A percentile compares a stretch with the other conserved stretches of the same genome.
Evolutionary conservation across 1,140 invertebrate genomes (phyloP).

Genomic region (Patella vulgata): DNA sequence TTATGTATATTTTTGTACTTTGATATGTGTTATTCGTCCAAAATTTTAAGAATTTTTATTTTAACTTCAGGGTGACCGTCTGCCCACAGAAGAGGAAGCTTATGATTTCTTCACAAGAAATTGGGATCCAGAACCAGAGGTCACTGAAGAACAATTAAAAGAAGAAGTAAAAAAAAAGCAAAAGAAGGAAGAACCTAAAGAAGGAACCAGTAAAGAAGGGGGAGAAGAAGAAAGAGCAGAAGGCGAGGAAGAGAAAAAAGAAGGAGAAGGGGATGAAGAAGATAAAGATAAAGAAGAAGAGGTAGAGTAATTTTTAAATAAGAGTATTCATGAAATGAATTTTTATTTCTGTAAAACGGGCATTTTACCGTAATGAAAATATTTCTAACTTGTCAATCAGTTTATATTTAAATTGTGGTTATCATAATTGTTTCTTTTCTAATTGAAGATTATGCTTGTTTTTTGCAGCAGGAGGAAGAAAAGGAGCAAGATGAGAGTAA

Average conservation of each 20-base stretch:
- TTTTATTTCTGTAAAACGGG: too few relatives aligned
- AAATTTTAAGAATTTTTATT: too few relatives aligned
- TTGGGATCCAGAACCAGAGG: constrained; percentile 55
- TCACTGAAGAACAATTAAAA: constrained; percentile 34
- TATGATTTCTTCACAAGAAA: constrained; percentile 61
- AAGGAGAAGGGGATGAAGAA: constrained; percentile 23
- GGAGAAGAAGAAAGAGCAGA: constrained; percentile 32
- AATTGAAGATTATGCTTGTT: too few relatives aligned
- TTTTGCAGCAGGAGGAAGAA: constrained; percentile 28
- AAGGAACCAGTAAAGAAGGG: constrained; percentile 17
- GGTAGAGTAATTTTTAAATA: constrained; percentile 9
- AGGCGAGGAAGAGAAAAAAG: constrained; percentile 29
- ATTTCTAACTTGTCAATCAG: too few relatives aligned
- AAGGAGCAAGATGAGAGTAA: constrained; percentile 18
- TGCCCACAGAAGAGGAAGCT: constrained; percentile 57
- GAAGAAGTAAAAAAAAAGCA: constrained; percentile 34
- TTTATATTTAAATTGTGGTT: too few relatives aligned
- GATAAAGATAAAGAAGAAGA: constrained; percentile 9
- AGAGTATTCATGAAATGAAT: too few relatives aligned
- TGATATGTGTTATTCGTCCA: not conserved
- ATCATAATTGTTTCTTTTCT: too few relatives aligned
- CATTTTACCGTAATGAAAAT: too few relatives aligned
- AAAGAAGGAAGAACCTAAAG: constrained; percentile 27
- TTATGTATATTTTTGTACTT: not conserved
- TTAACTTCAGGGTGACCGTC: constrained; percentile 37